A percentile compares a stretch with the other conserved stretches of the same genome.
Evolutionary conservation across 53 echinoderm and acorn worm genomes (phyloP).

Genomic region (Astropecten irregularis): DNA sequence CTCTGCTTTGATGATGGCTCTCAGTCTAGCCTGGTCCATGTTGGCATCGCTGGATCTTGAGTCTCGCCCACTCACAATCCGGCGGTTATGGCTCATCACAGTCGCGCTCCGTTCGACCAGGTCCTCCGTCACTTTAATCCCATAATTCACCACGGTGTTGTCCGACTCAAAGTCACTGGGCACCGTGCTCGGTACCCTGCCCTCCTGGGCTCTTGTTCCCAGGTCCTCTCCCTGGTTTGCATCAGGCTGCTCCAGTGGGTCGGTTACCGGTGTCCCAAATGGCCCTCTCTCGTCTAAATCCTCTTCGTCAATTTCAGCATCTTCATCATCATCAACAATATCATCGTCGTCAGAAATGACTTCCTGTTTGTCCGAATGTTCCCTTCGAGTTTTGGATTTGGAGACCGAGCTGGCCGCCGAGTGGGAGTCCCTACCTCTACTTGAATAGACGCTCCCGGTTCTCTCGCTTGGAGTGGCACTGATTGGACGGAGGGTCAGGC

Average conservation of each 20-base stretch:
- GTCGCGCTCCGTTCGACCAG: slow-evolving; percentile 93
- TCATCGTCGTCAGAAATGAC: neutral
- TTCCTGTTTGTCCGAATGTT: neutral
- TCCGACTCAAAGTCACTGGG: slow-evolving; percentile 75
- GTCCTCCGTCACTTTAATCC: slow-evolving; percentile 85
- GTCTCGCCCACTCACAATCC: slow-evolving; percentile 75
- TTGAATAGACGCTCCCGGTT: slow-evolving; percentile 30
- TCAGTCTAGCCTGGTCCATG: slow-evolving; percentile 79
- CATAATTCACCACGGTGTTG: slow-evolving; percentile 64
- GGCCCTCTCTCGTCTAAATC: slow-evolving; percentile 44
- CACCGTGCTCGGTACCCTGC: slow-evolving; percentile 5
- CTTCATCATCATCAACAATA: neutral
- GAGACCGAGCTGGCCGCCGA: slow-evolving; percentile 4
- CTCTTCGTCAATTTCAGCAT: slow-evolving; percentile 36
- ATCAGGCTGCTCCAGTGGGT: neutral
- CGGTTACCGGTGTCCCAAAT: slow-evolving; percentile 15
- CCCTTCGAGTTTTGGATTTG: neutral
- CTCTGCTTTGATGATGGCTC: slow-evolving; percentile 90
- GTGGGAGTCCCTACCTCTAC: slow-evolving; percentile 28
- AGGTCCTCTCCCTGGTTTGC: neutral
- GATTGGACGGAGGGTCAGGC: slow-evolving; percentile 56
- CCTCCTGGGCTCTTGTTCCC: neutral
- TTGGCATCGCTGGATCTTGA: slow-evolving; percentile 72
- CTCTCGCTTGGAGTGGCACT: neutral
- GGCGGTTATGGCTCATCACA: slow-evolving; percentile 82